Base-by-base conservation (phyloP, 2,888 invertebrate genomes). In the Brachyptera putata region DNA sequence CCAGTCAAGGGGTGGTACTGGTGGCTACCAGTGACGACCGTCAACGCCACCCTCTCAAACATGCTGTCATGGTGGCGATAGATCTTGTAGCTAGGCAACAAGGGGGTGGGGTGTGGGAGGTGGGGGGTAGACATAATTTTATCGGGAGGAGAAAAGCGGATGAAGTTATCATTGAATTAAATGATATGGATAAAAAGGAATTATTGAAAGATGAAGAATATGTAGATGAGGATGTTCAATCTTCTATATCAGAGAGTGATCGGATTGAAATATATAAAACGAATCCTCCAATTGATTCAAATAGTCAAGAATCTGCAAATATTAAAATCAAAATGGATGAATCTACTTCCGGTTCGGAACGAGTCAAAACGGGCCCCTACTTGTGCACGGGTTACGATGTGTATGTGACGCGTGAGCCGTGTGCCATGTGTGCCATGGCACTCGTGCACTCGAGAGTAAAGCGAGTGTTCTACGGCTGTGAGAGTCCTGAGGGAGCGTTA, bases 381-480 rank as follows among this genome's bases (percentile, higher is more conserved):
- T 75, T 94, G 50, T 93, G 93, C 75, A 94, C 96, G 0, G 90
- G 90, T 1, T 94, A 91, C 73, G 87, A 91, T 76, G 75, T 91
- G 1, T 96, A 92, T 71, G 72, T 91, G 41, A 81, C 87, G 0
- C 80, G 81, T 62, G 97, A 98, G 72, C 96, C 97, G 0, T 98
- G 98, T 75, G 72, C 91, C 1, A 92, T 97, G 88, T 98, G 98
- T 76, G 80, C 93, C 0, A 98, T 98, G 97, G 96, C 90, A 0
- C 76, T 98, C 58, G 81, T 95, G 0, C 97, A 98, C 74, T 91
- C 94, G n/a, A 79, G 97, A 63, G 85, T 84, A 0, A 84, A 84
- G 57, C 79, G 91, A 61, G 84, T 96, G 1, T 96, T 95, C 73
- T 96, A 87, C 71, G 80, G 83, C 3, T 70, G 76, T 0, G 70